phyloP scores from a whole-genome alignment of 2,797 vertebrate species.

The Odontamblyopus lacepedii region DNA sequence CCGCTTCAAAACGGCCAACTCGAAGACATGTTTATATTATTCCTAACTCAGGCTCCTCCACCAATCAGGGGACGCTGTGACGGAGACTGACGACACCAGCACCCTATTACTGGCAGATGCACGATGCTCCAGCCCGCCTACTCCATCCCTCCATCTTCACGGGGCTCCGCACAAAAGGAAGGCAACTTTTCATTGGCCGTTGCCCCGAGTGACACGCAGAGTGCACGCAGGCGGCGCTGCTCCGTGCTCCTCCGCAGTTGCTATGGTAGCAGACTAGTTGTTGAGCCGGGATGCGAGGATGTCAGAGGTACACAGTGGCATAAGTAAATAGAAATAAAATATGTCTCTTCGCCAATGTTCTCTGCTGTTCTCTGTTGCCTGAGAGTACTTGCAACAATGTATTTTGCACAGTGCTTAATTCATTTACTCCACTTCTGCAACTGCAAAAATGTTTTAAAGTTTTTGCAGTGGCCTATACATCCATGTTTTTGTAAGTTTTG shows the following conservation, averaged over 20 bases:
- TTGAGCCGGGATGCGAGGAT: conserved; percentile 74
- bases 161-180: conserved; percentile 67
- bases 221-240: conserved; percentile 80
- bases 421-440: neutral
- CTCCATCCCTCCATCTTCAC: conserved; percentile 72
- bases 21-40: conserved; percentile 85
- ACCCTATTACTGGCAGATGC: conserved; percentile 69
- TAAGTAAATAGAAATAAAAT: conserved; percentile 6
- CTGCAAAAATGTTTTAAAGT: neutral
- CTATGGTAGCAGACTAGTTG: conserved; percentile 83
- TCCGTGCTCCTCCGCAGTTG: conserved; percentile 79
- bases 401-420: neutral
- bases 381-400: neutral
- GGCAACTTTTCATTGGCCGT: conserved; percentile 85
- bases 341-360: neutral
- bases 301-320: conserved; percentile 51
- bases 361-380: neutral
- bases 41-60: conserved; percentile 68
- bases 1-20: conserved; percentile 69
- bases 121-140: conserved; percentile 67
- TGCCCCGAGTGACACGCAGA: conserved; percentile 81
- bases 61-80: conserved; percentile 70
- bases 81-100: conserved; percentile 64
- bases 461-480: neutral
- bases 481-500: neutral